Percentiles rank a stretch among this genome's conserved stretches.
phyloP scores from a whole-genome alignment of 2,113 vertebrate genomes.

The Vulpes lagopus region DNA sequence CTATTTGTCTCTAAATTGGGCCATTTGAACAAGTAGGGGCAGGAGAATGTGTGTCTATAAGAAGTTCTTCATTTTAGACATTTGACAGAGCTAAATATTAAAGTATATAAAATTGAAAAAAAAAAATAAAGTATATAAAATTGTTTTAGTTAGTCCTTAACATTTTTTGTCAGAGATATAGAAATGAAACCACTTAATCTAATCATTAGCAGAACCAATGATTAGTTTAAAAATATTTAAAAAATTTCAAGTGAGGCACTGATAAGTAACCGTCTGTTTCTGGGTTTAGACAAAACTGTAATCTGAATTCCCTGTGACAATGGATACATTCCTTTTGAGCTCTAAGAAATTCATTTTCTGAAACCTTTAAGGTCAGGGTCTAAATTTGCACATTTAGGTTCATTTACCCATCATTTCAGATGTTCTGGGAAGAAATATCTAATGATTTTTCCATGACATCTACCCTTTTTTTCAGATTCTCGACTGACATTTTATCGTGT shows the following conservation, averaged over 20 bases:
- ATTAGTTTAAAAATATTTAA: constrained; percentile 34
- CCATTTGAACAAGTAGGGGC: neutral
- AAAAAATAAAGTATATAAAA: neutral
- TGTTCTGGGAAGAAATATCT: constrained; percentile 70
- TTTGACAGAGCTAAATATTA: constrained; percentile 6
- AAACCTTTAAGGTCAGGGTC: neutral
- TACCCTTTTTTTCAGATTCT: constrained; percentile 78
- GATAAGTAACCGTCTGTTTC: neutral
- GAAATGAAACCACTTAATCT: constrained; percentile 20
- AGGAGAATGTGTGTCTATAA: neutral
- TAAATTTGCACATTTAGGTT: constrained; percentile 45
- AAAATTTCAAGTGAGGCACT: neutral
- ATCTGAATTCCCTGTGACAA: constrained; percentile 26
- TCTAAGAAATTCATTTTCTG: constrained; percentile 54
- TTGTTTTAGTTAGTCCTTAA: constrained; percentile 14
- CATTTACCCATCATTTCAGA: constrained; percentile 67
- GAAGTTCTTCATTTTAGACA: neutral
- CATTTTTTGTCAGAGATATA: constrained; percentile 10
- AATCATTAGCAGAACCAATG: neutral
- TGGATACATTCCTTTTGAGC: neutral
- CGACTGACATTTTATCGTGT: constrained; percentile 68
- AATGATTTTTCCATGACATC: constrained; percentile 78
- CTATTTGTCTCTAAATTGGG: neutral
- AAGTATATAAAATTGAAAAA: constrained; percentile 1
- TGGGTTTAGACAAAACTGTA: constrained; percentile 12